Conservation (phyloP, 2,888 invertebrate genomes). For the Calephelis perditalis region DNA sequence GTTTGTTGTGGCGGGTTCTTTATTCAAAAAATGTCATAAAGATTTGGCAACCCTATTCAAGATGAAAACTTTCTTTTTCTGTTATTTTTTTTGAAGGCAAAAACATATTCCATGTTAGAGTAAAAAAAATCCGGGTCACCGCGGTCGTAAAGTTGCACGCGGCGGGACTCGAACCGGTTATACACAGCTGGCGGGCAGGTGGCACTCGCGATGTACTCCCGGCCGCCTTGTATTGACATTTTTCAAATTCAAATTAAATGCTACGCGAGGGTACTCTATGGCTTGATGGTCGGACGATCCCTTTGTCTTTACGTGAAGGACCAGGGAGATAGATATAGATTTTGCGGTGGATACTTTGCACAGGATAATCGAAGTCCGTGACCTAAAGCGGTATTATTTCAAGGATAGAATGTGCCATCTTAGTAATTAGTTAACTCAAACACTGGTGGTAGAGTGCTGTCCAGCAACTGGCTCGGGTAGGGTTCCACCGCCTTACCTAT, state of each 20-base stretch:
- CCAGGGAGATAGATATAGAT: too few relatives aligned
- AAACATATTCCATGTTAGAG: constrained; percentile 9
- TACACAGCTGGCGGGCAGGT: constrained; percentile 39
- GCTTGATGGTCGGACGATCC: not conserved
- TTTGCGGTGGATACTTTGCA: too few relatives aligned
- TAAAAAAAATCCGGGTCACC: constrained; percentile 37
- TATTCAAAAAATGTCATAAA: too few relatives aligned
- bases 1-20: too few relatives aligned
- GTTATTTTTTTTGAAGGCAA: not conserved
- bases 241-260: not conserved
- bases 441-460: too few relatives aligned
- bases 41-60: not conserved
- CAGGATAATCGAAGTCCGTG: too few relatives aligned
- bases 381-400: too few relatives aligned
- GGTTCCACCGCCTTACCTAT: too few relatives aligned
- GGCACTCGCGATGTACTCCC: constrained; percentile 16
- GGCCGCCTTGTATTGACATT: constrained; percentile 5
- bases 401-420: too few relatives aligned
- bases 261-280: not conserved
- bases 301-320: too few relatives aligned
- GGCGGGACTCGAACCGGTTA: constrained; percentile 40
- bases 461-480: too few relatives aligned
- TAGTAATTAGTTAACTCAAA: too few relatives aligned
- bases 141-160: constrained; percentile 20
- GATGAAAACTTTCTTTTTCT: constrained; percentile 3